Conservation (phyloP, 2,113 vertebrate species). For the Zapus hudsonius region DNA sequence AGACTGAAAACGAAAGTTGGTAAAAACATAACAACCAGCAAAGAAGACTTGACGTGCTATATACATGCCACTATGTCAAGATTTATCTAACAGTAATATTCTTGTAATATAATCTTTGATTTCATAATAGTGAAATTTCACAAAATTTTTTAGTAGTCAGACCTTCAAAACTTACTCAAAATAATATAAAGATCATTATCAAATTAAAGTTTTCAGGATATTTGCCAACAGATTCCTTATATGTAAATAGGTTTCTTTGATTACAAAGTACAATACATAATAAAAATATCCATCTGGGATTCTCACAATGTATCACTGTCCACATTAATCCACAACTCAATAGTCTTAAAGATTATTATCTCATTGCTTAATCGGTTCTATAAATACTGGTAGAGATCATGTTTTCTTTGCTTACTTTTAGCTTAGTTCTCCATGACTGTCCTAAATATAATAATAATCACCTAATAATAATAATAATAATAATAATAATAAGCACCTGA, state of each 20-base stretch:
- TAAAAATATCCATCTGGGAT: not conserved
- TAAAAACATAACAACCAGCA: not conserved
- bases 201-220: conserved; percentile 34
- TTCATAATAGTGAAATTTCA: conserved; percentile 42
- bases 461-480: no score
- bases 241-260: not conserved
- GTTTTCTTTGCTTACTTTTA: not conserved
- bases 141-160: conserved; percentile 23
- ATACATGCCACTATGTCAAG: not conserved
- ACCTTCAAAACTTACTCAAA: conserved; percentile 49
- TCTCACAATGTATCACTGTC: not conserved
- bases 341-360: not conserved
- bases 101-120: conserved; percentile 58
- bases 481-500: not conserved
- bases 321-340: not conserved
- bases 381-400: not conserved
- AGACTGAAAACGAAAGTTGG: not conserved
- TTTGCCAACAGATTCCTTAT: no score
- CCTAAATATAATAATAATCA: not conserved
- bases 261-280: not conserved
- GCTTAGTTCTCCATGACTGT: not conserved
- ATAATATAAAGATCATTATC: conserved; percentile 37
- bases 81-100: conserved; percentile 14
- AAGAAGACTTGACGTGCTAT: not conserved
- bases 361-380: not conserved